Evolutionary conservation across 92 coral and sea anemone species (phyloP).

Genomic region (Umimayanthus chanpuru): DNA sequence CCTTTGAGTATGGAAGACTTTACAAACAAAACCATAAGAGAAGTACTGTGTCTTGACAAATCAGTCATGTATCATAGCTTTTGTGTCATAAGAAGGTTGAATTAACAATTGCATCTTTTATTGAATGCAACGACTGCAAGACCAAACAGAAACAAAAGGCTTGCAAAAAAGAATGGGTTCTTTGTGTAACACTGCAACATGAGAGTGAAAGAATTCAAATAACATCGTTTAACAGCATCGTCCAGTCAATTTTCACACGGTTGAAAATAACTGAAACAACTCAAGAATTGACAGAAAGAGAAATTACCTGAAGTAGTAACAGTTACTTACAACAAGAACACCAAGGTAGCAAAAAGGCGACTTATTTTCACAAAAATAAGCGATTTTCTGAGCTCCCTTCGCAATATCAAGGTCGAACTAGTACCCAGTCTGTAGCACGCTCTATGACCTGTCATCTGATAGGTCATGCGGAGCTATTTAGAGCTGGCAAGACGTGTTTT

Average conservation of each 20-base stretch:
- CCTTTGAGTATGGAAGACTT: conserved; percentile 34
- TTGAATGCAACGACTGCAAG: conserved; percentile 31
- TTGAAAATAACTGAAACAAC: neutral
- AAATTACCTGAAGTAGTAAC: neutral
- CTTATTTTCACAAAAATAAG: no score
- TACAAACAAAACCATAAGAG: conserved; percentile 33
- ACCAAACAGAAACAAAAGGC: conserved; percentile 9
- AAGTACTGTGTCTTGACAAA: conserved; percentile 37
- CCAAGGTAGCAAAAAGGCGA: neutral
- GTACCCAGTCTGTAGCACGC: no score
- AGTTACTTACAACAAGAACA: conserved; percentile 13
- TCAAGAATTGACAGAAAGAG: neutral
- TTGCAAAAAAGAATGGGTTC: conserved; percentile 39
- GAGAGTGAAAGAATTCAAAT: neutral
- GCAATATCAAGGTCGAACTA: no score
- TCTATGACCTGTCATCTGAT: no score
- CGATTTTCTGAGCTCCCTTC: no score
- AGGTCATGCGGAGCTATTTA: no score
- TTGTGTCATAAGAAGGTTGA: conserved; percentile 37
- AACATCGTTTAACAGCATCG: neutral
- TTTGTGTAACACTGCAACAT: conserved; percentile 8
- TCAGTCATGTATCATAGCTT: conserved; percentile 35
- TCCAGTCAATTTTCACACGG: conserved; percentile 1
- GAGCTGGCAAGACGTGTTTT: no score
- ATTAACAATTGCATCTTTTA: conserved; percentile 3